Base-by-base conservation (phyloP, 2,888 invertebrate genomes). In the Andrena flavipes region DNA sequence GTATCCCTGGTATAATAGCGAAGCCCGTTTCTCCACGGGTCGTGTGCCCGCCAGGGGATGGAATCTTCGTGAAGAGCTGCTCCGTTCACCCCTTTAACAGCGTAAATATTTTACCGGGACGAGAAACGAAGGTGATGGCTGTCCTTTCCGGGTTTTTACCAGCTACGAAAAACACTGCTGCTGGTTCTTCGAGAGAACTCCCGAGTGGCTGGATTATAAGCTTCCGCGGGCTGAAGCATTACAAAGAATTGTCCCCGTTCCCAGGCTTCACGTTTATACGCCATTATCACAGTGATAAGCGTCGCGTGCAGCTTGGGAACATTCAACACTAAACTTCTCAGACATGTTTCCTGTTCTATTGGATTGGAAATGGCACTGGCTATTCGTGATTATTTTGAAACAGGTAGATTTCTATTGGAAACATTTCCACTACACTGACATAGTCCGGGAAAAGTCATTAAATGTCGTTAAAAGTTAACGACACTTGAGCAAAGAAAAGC, bases 1-100 rank as follows among this genome's bases (percentile, higher is more conserved):
- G 85, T 86, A 87, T 87, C 86, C 75, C 70, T 30, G 70, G 62
- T 68, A 73, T 76, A 87, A 82, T 84, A 84, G 80, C 62, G 49
- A 23, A 54, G 26, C 54, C 60, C 70, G 72, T 83, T 86, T 84
- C 84, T 80, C 73, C 70, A 20, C 33, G 35, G 60, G 42, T 35
- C n/a, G 63, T 13, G 59, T 29, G 63, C 8, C 51, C 49, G 63
- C 60, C 26, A 63, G 29, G 49, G 42, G 29, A 60, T 35, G 76
- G 30, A 74, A 64, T 35, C 64, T 62, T 68, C 29, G 63, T 42
- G 59, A 60, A 68, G 76, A 56, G 67, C 20, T 51, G 54, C 70
- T 8, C 35, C 65, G 74, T 73, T 70, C 75, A 63, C 59, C 71
- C 76, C 65, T 75, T 83, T 76, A 86, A 76, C 73, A 80, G 72